A percentile compares a stretch with the other conserved stretches of the same genome.
phyloP scores from a whole-genome alignment of 1,140 invertebrate genomes.

The Megalonaias nervosa region DNA sequence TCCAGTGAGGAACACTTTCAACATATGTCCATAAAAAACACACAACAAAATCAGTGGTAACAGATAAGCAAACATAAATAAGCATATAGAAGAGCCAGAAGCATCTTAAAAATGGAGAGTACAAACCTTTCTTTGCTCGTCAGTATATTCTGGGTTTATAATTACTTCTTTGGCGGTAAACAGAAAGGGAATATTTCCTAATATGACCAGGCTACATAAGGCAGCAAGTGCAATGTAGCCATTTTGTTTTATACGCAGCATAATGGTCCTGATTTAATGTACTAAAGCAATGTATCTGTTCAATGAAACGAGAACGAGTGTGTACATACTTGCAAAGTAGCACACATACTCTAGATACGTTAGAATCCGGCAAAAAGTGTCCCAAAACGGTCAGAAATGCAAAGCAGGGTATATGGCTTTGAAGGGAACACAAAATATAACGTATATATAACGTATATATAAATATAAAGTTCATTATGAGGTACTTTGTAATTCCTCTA shows the following conservation, averaged over 20 bases:
- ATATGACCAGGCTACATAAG: background rate
- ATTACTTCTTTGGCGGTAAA: background rate
- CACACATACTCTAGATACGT: background rate
- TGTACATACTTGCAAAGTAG: constrained; percentile 8
- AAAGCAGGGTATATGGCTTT: background rate
- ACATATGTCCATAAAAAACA: background rate
- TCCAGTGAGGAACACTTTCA: background rate
- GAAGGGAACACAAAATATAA: constrained; percentile 1
- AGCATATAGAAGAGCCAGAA: background rate
- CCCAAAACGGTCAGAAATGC: background rate
- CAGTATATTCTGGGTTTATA: background rate
- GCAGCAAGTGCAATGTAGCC: background rate
- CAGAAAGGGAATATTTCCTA: constrained; percentile 2
- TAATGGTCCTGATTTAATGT: background rate
- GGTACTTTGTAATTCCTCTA: background rate
- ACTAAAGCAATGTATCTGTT: constrained; percentile 11
- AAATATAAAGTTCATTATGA: background rate
- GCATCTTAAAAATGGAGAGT: background rate
- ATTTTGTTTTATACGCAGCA: constrained; percentile 1
- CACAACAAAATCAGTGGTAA: constrained; percentile 6
- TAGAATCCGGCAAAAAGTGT: background rate
- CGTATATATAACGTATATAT: background rate
- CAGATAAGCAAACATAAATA: constrained; percentile 7
- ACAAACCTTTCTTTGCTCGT: background rate
- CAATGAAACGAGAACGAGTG: constrained; percentile 6